Evolutionary conservation across 1,140 invertebrate genomes (phyloP).

Genomic region (Phortica variegata): DNA sequence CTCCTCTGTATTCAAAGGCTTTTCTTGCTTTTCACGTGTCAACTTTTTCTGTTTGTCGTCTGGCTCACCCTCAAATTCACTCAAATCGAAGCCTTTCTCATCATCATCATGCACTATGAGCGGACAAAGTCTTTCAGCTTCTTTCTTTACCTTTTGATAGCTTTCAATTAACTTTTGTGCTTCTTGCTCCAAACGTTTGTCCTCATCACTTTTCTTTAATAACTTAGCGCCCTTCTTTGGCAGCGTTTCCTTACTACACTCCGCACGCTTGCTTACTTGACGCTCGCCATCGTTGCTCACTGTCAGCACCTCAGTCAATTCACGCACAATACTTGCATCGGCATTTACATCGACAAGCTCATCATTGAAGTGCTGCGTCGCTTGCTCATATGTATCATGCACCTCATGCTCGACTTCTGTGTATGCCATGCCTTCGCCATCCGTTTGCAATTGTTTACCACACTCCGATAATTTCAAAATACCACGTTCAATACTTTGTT

Average conservation of each 20-base stretch:
- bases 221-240: slow-evolving; percentile 39
- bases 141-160: slow-evolving; percentile 51
- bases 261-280: slow-evolving; percentile 36
- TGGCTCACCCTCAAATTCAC: slow-evolving; percentile 27
- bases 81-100: slow-evolving; percentile 44
- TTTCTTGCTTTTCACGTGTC: not conserved
- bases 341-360: slow-evolving; percentile 7
- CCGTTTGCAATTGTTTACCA: slow-evolving; percentile 45
- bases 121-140: slow-evolving; percentile 39
- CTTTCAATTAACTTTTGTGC: slow-evolving; percentile 50
- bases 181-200: slow-evolving; percentile 43
- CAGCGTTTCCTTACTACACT: slow-evolving; percentile 34
- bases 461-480: slow-evolving; percentile 56
- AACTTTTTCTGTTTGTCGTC: not conserved
- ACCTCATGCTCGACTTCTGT: slow-evolving; percentile 44
- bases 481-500: slow-evolving; percentile 54
- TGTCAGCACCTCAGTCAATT: slow-evolving; percentile 39
- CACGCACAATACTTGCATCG: slow-evolving; percentile 26
- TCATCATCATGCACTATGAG: slow-evolving; percentile 26
- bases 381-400: slow-evolving; percentile 38
- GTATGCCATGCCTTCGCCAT: slow-evolving; percentile 28
- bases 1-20: not conserved
- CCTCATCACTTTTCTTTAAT: slow-evolving; percentile 46
- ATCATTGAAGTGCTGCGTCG: slow-evolving; percentile 29
- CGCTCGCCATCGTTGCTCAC: slow-evolving; percentile 43